Percentiles rank a stretch among this genome's conserved stretches.
Conservation (phyloP, 2,797 vertebrate species). For the Okamejei kenojei region DNA sequence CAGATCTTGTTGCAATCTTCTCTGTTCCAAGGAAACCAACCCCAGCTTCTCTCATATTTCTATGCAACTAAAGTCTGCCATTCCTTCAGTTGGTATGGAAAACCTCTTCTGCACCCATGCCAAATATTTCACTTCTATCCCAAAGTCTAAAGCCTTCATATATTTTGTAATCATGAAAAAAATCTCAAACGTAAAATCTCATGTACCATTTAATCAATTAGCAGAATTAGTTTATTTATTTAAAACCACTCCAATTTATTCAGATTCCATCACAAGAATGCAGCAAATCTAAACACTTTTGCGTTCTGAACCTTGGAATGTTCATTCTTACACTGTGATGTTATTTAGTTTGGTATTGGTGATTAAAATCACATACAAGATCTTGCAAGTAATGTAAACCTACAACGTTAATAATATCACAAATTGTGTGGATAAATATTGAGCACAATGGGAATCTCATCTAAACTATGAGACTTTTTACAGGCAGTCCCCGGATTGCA, state of each 20-base stretch:
- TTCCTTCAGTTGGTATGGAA: no score
- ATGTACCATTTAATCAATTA: conserved; percentile 51
- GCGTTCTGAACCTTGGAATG: neutral
- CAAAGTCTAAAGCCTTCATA: no score
- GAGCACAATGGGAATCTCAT: neutral
- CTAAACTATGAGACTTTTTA: neutral
- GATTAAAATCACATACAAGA: neutral
- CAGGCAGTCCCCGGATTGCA: no score
- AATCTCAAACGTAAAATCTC: conserved; percentile 48
- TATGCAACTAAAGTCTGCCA: no score
- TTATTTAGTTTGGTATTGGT: neutral
- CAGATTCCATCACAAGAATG: conserved; percentile 49
- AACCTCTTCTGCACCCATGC: no score
- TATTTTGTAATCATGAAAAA: conserved; percentile 48
- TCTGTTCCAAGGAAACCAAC: no score
- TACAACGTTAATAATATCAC: neutral
- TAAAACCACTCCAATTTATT: conserved; percentile 54
- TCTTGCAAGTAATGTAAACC: neutral
- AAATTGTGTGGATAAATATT: neutral
- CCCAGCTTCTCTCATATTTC: no score
- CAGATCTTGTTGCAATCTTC: no score
- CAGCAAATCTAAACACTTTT: conserved; percentile 44
- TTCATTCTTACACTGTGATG: neutral
- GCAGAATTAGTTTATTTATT: conserved; percentile 50
- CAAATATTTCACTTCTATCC: no score